Base-by-base conservation (phyloP, 2,888 invertebrate species). In the Cephonodes hylas region DNA sequence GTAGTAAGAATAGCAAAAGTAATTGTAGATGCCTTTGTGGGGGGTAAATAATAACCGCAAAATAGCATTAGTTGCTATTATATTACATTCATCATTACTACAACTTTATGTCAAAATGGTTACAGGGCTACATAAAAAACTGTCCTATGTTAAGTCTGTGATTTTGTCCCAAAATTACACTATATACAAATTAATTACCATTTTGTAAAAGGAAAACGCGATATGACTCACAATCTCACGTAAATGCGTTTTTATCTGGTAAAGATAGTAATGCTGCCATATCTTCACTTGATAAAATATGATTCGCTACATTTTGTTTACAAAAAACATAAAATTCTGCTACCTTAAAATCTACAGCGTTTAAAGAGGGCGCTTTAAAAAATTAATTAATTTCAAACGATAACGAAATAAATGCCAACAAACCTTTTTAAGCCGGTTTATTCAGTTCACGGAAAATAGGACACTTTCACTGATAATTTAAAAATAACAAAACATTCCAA, bases 361-460 rank as follows among this genome's bases (percentile, higher is more conserved):
- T 38, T 38, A n/a, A n/a, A 38, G 38, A 3, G 4, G 38, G 3
- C n/a, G n/a, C n/a, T 38, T 38, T 4, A 4, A 3, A 3, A 31
- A 8, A 4, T 31, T 1, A 31, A n/a, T 38, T 13, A 38, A 8
- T 31, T 18, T 0, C 10, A 31, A 27, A 48, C 3, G 15, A n/a
- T n/a, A 27, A 53, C n/a, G 10, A 53, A 53, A 10, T 10, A 10
- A 53, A 53, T 53, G 27, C 18, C 10, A 53, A 53, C 53, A 27
- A 53, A 53, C 73, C 78, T 70, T 66, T 27, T 18, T 31, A 57
- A 66, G 78, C 77, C 76, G 77, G 78, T 77, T 71, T 68, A 63
- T 67, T 57, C 64, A 65, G 65, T 67, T 69, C 59, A 68, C 67
- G 63, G 10, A 10, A 53, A 53, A 31, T 31, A 31, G 31, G 7